Conservation (phyloP, 2,888 invertebrate genomes). For the Enchytraeus crypticus region DNA sequence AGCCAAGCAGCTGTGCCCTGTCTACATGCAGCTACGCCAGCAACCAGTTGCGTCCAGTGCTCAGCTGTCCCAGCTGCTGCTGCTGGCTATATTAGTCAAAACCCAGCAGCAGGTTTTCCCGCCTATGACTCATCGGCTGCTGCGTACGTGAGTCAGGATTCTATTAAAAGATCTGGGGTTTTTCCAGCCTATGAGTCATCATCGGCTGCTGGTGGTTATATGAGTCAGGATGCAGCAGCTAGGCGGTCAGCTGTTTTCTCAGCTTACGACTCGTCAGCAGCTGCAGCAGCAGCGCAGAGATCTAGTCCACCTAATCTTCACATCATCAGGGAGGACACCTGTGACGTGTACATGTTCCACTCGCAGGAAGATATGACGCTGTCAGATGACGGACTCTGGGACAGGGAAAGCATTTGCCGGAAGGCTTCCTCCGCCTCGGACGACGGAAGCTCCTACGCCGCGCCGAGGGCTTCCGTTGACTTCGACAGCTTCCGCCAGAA, state of each 20-base stretch:
- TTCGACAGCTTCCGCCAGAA: constrained; percentile 15
- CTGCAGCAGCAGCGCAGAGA: background rate
- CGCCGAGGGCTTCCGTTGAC: background rate
- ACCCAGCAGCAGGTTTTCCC: no score
- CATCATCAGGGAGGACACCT: constrained; percentile 46
- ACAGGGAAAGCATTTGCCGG: background rate
- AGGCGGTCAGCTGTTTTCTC: no score
- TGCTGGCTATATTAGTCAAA: no score
- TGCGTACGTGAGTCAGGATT: background rate
- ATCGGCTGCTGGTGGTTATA: no score
- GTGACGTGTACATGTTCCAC: constrained; percentile 25
- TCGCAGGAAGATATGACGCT: constrained; percentile 29
- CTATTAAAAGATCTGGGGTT: no score
- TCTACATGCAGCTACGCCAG: background rate
- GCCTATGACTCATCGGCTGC: no score
- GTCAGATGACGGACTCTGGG: constrained; percentile 20
- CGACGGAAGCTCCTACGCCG: background rate
- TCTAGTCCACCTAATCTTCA: constrained; percentile 45
- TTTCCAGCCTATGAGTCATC: no score
- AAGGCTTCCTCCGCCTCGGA: background rate
- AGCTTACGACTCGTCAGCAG: no score
- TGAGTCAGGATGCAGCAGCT: no score
- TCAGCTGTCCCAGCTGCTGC: no score
- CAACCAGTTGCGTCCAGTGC: background rate
- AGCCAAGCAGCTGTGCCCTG: background rate